Conservation (phyloP, 2,797 vertebrate genomes). For the Manis crassicaudata region DNA sequence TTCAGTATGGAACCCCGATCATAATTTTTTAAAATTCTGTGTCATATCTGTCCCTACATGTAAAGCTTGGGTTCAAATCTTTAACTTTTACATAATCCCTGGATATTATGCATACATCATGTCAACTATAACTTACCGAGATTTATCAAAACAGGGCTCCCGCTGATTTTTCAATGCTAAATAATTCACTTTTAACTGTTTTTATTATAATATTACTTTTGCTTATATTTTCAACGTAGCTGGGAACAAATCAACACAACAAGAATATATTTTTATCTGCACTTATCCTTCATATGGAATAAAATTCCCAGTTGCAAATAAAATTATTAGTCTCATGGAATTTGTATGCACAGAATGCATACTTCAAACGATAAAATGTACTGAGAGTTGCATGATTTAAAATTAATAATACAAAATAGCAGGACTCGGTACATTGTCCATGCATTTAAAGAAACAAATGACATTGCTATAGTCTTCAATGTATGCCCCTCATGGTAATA, state of each 20-base stretch:
- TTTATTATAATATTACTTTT: slow-evolving; percentile 54
- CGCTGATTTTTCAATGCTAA: not conserved
- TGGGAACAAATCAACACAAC: slow-evolving; percentile 41
- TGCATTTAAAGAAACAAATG: slow-evolving; percentile 67
- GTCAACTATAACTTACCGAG: slow-evolving; percentile 35
- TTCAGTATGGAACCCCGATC: not conserved
- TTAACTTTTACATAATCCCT: not conserved
- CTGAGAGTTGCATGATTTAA: slow-evolving; percentile 76
- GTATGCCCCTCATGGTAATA: slow-evolving; percentile 51
- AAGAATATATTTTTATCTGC: slow-evolving; percentile 26
- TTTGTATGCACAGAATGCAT: slow-evolving; percentile 66
- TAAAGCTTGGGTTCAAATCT: slow-evolving; percentile 45
- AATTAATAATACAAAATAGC: slow-evolving; percentile 74
- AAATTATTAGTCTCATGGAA: slow-evolving; percentile 45
- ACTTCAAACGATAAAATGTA: slow-evolving; percentile 61
- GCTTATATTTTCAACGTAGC: not conserved
- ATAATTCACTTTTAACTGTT: slow-evolving; percentile 13
- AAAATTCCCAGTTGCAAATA: slow-evolving; percentile 20
- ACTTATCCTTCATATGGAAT: slow-evolving; percentile 54
- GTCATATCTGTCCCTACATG: not conserved
- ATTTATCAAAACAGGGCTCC: slow-evolving; percentile 39
- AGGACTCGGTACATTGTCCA: slow-evolving; percentile 27
- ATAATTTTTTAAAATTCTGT: not conserved
- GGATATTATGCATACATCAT: not conserved
- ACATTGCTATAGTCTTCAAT: slow-evolving; percentile 7